Evolutionary conservation across 2,888 invertebrate species (phyloP), one percentile per base, ranked within the genome.

Genomic region (Scrobipalpa atriplicella): DNA sequence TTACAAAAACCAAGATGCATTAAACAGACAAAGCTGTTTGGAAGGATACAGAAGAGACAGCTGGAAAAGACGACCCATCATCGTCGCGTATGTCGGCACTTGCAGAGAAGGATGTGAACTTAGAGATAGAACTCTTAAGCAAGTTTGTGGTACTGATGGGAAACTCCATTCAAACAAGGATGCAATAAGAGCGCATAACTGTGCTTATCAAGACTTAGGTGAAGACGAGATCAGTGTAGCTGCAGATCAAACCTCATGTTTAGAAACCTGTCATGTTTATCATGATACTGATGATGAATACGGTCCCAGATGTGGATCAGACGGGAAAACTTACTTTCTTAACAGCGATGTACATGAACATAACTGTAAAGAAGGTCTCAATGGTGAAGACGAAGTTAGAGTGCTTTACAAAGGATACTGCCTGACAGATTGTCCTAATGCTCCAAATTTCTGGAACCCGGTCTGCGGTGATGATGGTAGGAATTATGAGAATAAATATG

Each of bases 71-170:
- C 6, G n/a, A n/a, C n/a, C 47, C 3, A 6, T 47, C 1, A 16
- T 16, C 5, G 47, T 47, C 1, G 47, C 47, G 0, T 47, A 47
- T n/a, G 13, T 13, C n/a, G 47, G 47, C n/a, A 13, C 47, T 13
- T 47, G 47, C n/a, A 13, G 5, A n/a, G 47, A 7, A 6, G 47
- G n/a, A 47, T 47, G 47, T 47, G 47, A 16, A 1, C 47, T 16
- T 47, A 16, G 5, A n/a, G 47, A 47, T 47, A 13, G n/a, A 1
- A 47, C 1, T 1, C 5, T 47, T n/a, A 2, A 47, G 0, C 6
- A 47, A n/a, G 47, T 47, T 6, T 47, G 47, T n/a, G 47, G 47
- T n/a, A n/a, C 47, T 47, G 47, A 47, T 47, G 47, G 47, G n/a
- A 47, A 16, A 47, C n/a, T 47, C n/a, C n/a, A 47, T 16, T n/a